These are phyloP conservation scores for Eubasilissa splendida DNA, from an alignment of 2,888 invertebrate species.

Conservation along the genomic window DNA sequence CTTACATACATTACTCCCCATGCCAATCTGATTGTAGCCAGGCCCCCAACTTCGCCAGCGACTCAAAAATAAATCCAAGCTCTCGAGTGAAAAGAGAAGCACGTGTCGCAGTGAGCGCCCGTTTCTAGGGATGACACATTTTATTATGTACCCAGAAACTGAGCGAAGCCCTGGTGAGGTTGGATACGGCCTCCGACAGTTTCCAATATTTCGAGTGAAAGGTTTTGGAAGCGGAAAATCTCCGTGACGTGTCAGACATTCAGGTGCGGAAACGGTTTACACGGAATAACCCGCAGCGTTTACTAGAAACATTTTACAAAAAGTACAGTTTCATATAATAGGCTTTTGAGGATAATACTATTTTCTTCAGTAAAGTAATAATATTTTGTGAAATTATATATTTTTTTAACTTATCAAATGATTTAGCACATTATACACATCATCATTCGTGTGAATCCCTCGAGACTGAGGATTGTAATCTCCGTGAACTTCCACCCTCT, in stretches of 20 bases:
- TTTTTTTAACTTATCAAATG: too few relatives aligned
- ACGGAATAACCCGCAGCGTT: slow-evolving; percentile 8
- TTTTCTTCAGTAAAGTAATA: too few relatives aligned
- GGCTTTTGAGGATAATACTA: too few relatives aligned
- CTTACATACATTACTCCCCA: slow-evolving; percentile 5
- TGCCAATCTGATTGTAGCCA: slow-evolving; percentile 5
- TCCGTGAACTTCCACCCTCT: too few relatives aligned
- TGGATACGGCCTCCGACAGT: neutral
- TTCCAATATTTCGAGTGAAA: slow-evolving; percentile 39
- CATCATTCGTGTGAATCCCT: too few relatives aligned
- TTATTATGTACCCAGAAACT: slow-evolving; percentile 17
- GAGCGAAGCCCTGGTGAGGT: neutral
- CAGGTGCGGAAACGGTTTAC: slow-evolving; percentile 22
- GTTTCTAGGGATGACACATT: neutral
- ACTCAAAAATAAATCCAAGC: neutral
- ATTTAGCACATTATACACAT: too few relatives aligned
- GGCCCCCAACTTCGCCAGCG: neutral
- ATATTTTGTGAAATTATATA: too few relatives aligned
- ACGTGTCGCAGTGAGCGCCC: neutral
- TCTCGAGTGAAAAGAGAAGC: neutral
- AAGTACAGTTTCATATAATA: neutral
- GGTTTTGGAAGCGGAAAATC: slow-evolving; percentile 37
- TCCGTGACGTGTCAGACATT: slow-evolving; percentile 41
- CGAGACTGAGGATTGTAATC: too few relatives aligned
- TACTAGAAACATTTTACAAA: slow-evolving; percentile 4